These are phyloP conservation scores for Myathropa florea DNA, from an alignment of 2,888 invertebrate species.

Conservation along the genomic window DNA sequence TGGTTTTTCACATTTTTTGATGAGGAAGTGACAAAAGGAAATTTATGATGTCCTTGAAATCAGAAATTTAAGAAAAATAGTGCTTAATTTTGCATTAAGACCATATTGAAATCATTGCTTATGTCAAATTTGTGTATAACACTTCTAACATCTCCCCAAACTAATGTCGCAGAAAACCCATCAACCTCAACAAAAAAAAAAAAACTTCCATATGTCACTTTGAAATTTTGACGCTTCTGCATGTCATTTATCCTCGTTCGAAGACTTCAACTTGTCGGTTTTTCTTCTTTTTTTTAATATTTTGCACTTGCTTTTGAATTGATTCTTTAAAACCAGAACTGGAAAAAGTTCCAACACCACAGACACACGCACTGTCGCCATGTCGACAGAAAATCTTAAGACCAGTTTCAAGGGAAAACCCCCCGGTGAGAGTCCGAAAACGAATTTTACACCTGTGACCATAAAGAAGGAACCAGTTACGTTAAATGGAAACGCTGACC, in stretches of 20 bases:
- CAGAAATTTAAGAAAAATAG: no score
- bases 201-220: conserved; percentile 8
- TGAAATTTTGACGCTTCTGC: conserved; percentile 9
- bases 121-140: no score
- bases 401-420: conserved; percentile 46
- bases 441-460: conserved; percentile 38
- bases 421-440: conserved; percentile 60
- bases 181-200: not conserved
- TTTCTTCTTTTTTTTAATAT: not conserved
- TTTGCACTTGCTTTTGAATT: not conserved
- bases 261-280: not conserved
- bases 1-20: no score
- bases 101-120: no score
- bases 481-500: conserved; percentile 73
- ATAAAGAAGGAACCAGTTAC: conserved; percentile 54
- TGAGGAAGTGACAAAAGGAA: no score
- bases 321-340: not conserved
- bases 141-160: not conserved
- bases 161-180: not conserved
- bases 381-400: conserved; percentile 74
- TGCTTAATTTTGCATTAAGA: no score
- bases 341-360: not conserved
- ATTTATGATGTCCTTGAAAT: no score
- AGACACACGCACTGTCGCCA: conserved; percentile 29
- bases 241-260: conserved; percentile 22